A percentile compares a stretch with the other conserved stretches of the same genome.
Evolutionary conservation across 1,140 invertebrate genomes (phyloP).

Genomic region (Procambarus virginalis): DNA sequence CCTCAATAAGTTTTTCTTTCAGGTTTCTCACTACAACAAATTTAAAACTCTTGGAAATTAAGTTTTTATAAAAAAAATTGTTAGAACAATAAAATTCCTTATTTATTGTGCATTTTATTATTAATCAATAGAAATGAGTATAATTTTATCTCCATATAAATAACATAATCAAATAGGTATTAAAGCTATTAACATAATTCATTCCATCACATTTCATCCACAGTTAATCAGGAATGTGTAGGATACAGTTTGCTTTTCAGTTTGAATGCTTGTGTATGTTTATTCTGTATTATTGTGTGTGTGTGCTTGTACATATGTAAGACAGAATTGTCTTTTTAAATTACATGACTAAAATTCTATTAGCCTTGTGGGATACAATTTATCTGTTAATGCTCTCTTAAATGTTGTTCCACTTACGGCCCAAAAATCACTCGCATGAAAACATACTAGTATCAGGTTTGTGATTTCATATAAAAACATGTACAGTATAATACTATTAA

Average conservation of each 20-base stretch:
- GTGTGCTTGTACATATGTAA: neutral
- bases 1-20: too few relatives aligned
- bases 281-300: too few relatives aligned
- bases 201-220: slow-evolving; percentile 8
- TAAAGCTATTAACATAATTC: slow-evolving; percentile 43
- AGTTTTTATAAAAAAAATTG: too few relatives aligned
- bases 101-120: slow-evolving; percentile 49
- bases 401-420: neutral
- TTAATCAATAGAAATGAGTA: slow-evolving; percentile 55
- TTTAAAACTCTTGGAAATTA: too few relatives aligned
- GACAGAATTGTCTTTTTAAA: neutral
- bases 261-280: neutral
- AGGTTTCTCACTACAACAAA: too few relatives aligned
- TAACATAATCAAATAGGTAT: slow-evolving; percentile 44
- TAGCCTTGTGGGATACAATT: neutral
- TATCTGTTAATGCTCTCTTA: neutral
- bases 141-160: slow-evolving; percentile 42
- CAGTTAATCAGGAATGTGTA: neutral
- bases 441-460: neutral
- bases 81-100: neutral
- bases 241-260: neutral
- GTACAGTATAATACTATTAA: neutral
- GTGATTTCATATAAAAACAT: neutral
- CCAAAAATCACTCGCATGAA: neutral
- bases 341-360: neutral